phyloP scores from a whole-genome alignment of 2,888 invertebrate species.

The Tetranychus piercei region DNA sequence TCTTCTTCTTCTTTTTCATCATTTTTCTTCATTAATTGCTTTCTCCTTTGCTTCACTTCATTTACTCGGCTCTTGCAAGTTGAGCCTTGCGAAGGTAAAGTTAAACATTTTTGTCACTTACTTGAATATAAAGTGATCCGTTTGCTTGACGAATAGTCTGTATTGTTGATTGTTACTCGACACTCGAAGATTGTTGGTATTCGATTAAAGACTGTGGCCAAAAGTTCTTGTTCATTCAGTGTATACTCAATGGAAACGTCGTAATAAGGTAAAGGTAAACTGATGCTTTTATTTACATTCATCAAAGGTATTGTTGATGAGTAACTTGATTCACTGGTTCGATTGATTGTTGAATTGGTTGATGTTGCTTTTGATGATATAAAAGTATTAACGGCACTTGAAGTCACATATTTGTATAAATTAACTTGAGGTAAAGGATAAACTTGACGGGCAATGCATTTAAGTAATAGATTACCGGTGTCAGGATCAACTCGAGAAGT shows the following conservation, averaged over 20 bases:
- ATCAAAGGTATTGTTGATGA: not conserved
- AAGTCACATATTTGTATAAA: conserved; percentile 8
- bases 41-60: too few relatives aligned
- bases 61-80: too few relatives aligned
- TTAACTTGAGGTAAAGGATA: conserved; percentile 18
- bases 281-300: not conserved
- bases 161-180: not conserved
- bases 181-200: not conserved
- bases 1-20: too few relatives aligned
- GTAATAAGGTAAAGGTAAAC: not conserved
- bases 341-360: too few relatives aligned
- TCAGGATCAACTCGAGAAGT: conserved; percentile 9
- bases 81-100: too few relatives aligned
- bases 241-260: not conserved
- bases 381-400: not conserved
- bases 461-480: conserved; percentile 13
- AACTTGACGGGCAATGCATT: conserved; percentile 14
- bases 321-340: too few relatives aligned
- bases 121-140: not conserved
- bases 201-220: not conserved
- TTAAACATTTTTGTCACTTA: not conserved
- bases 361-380: not conserved
- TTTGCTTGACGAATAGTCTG: not conserved
- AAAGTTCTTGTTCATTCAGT: not conserved
- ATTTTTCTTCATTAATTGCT: too few relatives aligned